Conservation (phyloP, 2,113 vertebrate species). For the Chitala chitala region DNA sequence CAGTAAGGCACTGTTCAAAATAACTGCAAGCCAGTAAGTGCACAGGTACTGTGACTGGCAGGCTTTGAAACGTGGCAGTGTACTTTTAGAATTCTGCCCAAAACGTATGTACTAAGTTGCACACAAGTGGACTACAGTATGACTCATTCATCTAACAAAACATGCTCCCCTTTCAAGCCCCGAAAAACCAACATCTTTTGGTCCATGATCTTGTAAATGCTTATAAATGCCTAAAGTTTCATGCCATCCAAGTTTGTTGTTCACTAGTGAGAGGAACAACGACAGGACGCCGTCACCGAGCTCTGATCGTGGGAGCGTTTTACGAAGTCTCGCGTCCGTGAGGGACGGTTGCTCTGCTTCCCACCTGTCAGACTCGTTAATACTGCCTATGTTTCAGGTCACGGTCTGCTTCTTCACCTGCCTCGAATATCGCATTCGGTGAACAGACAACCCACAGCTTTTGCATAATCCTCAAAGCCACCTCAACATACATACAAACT, state of each 20-base stretch:
- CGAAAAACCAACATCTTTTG: conserved; percentile 13
- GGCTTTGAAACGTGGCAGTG: not conserved
- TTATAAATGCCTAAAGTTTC: not conserved
- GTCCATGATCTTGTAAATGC: conserved; percentile 15
- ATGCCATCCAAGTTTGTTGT: too few species aligned
- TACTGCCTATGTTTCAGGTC: not conserved
- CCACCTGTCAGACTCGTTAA: too few species aligned
- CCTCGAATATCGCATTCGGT: not conserved
- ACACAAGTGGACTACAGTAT: conserved; percentile 4
- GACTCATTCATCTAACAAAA: not conserved
- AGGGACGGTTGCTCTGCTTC: too few species aligned
- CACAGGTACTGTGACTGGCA: not conserved
- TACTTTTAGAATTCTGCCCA: not conserved
- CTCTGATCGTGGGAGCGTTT: too few species aligned
- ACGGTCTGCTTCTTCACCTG: not conserved
- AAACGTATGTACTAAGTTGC: not conserved
- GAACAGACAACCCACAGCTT: conserved; percentile 11
- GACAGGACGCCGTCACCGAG: too few species aligned
- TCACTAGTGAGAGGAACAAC: too few species aligned
- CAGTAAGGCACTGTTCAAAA: conserved; percentile 21
- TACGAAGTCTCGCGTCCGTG: too few species aligned
- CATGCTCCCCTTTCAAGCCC: not conserved
- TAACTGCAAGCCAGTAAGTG: not conserved
- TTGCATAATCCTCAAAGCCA: conserved; percentile 9
- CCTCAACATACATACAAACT: not conserved